Evolutionary conservation across 2,888 invertebrate genomes (phyloP), one percentile per base, ranked within the genome.

Genomic region (Rhopalosiphum nymphaeae): DNA sequence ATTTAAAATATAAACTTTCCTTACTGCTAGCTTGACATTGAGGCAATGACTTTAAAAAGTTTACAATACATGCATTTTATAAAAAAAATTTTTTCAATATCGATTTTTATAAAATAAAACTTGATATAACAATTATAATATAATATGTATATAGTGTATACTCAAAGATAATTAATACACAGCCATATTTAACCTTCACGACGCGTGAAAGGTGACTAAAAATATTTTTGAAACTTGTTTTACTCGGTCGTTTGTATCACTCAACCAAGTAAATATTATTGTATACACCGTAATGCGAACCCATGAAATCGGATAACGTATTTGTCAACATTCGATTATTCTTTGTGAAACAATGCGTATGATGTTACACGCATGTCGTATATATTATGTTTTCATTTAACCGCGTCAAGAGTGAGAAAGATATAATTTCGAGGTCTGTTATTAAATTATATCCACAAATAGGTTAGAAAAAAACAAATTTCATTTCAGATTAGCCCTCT

Each of bases 291-390:
- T 78, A 78, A 78, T 25, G 7, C 9, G 21, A 36, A 7, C 78
- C 36, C 36, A 78, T 36, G 78, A 78, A 90, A 90, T 90, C 89
- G 46, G 29, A 90, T 90, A 90, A 13, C 61, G 46, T 90, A 29
- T 13, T 61, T 29, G 57, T 57, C 42, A 44, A 89, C 13, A 89
- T 89, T 89, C 26, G 42, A 56, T 89, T 56, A 42, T 89, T 61
- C 44, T 57, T 16, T 29, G 53, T 21, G 21, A 16, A 89, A 46
- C 61, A 46, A 90, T 46, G 11, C 89, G 44, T n/a, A 61, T 78
- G 36, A 3, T 26, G n/a, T 61, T 21, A 36, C n/a, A 53, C 7
- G 36, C 78, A 88, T 9, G 9, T 53, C 53, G 36, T 86, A 86
- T 7, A n/a, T 88, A 53, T 88, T 53, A 88, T 36, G 46, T 88